Evolutionary conservation across 2,888 invertebrate species (phyloP).

Genomic region (Lasioglossum oenotherae): DNA sequence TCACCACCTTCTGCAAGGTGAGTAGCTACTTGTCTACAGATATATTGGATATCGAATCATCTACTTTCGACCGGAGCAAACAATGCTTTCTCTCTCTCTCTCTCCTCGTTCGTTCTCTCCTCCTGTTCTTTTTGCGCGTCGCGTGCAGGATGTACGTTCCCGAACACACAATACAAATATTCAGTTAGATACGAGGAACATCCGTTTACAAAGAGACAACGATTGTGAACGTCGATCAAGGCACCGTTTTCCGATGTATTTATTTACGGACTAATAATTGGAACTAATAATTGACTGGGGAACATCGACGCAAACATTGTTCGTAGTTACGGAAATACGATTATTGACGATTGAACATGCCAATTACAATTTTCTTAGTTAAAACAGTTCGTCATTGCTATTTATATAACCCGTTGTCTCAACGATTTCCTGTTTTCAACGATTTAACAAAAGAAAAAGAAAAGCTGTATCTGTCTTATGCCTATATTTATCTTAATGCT

Average conservation of each 20-base stretch:
- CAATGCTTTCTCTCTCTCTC: neutral
- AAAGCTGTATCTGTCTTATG: neutral
- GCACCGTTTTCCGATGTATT: neutral
- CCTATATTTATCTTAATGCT: too few relatives aligned
- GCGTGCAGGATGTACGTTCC: neutral
- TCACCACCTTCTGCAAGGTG: constrained; percentile 95
- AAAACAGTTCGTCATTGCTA: neutral
- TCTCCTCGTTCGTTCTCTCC: neutral
- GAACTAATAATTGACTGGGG: neutral
- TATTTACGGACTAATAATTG: neutral
- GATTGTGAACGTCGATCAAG: neutral
- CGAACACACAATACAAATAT: constrained; percentile 15
- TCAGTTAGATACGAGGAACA: neutral
- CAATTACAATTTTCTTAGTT: neutral
- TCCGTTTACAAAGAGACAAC: neutral
- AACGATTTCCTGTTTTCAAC: neutral
- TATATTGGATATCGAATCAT: constrained; percentile 45
- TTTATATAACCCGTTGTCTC: neutral
- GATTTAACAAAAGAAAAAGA: neutral
- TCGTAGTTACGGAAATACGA: neutral
- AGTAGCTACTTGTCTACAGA: constrained; percentile 82
- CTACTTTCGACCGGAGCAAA: constrained; percentile 5
- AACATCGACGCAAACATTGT: neutral
- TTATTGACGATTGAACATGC: neutral
- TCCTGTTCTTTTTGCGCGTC: constrained; percentile 5